Conservation (phyloP, 1,140 invertebrate species). For the Carposina sasakii region DNA sequence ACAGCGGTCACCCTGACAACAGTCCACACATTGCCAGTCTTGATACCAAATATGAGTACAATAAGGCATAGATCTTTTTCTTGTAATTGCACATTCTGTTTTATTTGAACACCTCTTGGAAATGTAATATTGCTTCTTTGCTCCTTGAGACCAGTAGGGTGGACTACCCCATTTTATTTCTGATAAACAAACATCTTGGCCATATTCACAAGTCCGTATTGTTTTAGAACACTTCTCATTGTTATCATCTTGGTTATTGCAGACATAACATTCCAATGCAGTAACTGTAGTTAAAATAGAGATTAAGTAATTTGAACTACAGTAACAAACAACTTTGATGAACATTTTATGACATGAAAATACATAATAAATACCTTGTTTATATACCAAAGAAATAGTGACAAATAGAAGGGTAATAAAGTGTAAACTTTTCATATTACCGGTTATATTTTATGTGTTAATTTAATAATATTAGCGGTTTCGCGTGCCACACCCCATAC, state of each 20-base stretch:
- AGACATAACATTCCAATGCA: constrained; percentile 95
- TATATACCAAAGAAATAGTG: too few relatives aligned
- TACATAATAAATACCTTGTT: too few relatives aligned
- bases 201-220: constrained; percentile 90
- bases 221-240: constrained; percentile 94
- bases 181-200: constrained; percentile 90
- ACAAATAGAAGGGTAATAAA: too few relatives aligned
- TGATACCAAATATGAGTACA: constrained; percentile 98
- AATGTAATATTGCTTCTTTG: constrained; percentile 94
- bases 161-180: constrained; percentile 94
- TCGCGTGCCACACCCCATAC: too few relatives aligned
- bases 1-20: constrained; percentile 96
- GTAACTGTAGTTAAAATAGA: constrained; percentile 71
- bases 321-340: too few relatives aligned
- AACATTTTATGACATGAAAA: too few relatives aligned
- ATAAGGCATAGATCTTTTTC: constrained; percentile 79
- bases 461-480: too few relatives aligned
- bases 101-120: constrained; percentile 92
- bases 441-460: too few relatives aligned
- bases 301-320: too few relatives aligned
- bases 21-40: constrained; percentile 98
- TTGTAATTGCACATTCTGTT: constrained; percentile 82
- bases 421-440: too few relatives aligned
- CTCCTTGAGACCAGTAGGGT: constrained; percentile 95
- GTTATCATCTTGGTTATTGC: constrained; percentile 93